phyloP scores from a whole-genome alignment of 1,140 invertebrate genomes.

The Aphaenogaster ashmeadi region DNA sequence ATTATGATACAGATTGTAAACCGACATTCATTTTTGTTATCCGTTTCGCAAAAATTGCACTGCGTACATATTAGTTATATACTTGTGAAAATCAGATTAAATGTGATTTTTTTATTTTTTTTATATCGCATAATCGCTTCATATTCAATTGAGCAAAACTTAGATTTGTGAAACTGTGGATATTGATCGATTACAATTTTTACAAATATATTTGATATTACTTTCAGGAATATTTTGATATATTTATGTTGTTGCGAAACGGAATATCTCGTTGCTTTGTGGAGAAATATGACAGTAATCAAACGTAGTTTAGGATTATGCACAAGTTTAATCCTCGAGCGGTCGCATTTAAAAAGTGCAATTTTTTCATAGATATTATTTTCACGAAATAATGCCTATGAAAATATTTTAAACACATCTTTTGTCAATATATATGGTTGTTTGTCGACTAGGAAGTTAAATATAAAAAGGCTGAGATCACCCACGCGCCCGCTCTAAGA shows the following conservation, averaged over 20 bases:
- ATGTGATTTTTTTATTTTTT: not conserved
- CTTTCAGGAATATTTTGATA: constrained; percentile 1
- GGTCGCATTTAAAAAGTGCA: constrained; percentile 18
- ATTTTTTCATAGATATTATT: constrained; percentile 10
- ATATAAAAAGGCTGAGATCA: not conserved
- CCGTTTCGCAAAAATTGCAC: constrained; percentile 56
- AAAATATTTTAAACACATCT: constrained; percentile 27
- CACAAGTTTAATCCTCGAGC: constrained; percentile 45
- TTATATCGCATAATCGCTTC: not conserved
- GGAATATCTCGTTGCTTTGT: constrained; percentile 44
- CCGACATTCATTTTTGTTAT: constrained; percentile 50
- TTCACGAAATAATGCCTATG: not conserved
- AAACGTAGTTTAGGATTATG: constrained; percentile 54
- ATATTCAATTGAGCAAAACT: not conserved
- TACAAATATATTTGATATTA: constrained; percentile 19
- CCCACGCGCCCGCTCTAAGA: constrained; percentile 6
- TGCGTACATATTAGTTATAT: not conserved
- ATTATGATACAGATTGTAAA: constrained; percentile 5
- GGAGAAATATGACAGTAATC: constrained; percentile 49
- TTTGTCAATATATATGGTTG: not conserved
- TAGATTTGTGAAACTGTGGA: not conserved
- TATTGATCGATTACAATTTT: constrained; percentile 1
- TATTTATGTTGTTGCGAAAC: constrained; percentile 46
- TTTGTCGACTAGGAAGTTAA: not conserved
- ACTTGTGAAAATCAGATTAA: constrained; percentile 4